Evolutionary conservation across 2,113 vertebrate genomes (phyloP), one percentile per base, ranked within the genome.

Genomic region (Tetraodon nigroviridis): DNA sequence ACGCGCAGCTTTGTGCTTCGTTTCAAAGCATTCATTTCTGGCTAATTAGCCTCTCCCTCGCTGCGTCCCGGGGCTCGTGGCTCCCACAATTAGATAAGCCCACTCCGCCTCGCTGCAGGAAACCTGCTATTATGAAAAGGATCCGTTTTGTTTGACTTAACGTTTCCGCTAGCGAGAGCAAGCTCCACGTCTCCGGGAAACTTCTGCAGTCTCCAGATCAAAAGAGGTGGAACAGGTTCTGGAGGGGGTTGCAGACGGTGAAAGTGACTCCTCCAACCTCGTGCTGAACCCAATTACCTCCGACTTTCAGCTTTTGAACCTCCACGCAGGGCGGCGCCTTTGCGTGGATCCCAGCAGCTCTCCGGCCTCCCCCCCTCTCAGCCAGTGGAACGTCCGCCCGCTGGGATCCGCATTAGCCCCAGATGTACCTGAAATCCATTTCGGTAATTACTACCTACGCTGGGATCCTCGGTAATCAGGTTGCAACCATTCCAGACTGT

Each of bases 41-140:
- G 75, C 76, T 88, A 87, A 88, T 89, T 87, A 88, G 86, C 76
- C 79, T 69, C 79, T 81, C 66, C 79, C 67, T 78, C 74, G 75
- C 63, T 76, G 58, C 75, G 72, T 83, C 77, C 80, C 80, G 58
- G 73, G 69, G 81, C 82, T 78, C 41, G 61, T 76, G 77, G 76
- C 81, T 80, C 73, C 73, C 63, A 84, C 73, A 85, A 80, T 85
- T 84, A 87, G 82, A 89, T 88, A 84, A 82, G 79, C 73, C 66
- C 63, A 57, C 65, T 83, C 74, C 55, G 75, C 67, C 75, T 74
- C n/a, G 61, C 82, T 84, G 79, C 72, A 37, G 74, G 80, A 70
- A 37, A 77, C 7, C 55, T 56, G 65, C 71, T 54, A 37, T 85
- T 81, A 82, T 79, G 78, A 86, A 83, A 87, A 73, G 63, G 61